Conservation (phyloP, 2,888 invertebrate species). For the Thereva unica region DNA sequence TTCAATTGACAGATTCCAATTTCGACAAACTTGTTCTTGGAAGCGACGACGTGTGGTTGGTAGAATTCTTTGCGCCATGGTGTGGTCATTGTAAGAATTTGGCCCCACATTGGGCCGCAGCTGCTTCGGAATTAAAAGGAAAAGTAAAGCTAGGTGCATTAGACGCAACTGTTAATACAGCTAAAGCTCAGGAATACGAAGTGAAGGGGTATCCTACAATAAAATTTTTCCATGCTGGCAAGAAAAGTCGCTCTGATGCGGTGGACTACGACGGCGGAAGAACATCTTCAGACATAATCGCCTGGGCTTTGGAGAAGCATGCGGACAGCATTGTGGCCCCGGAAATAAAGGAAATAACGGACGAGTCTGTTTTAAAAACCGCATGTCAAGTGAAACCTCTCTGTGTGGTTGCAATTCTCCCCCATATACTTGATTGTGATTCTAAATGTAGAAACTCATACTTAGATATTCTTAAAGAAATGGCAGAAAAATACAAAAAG, state of each 20-base stretch:
- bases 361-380: slow-evolving; percentile 67
- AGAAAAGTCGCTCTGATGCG: slow-evolving; percentile 69
- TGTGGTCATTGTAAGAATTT: slow-evolving; percentile 97
- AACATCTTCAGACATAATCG: slow-evolving; percentile 85
- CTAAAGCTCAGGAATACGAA: slow-evolving; percentile 79
- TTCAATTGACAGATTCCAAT: slow-evolving; percentile 94
- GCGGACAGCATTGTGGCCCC: slow-evolving; percentile 89
- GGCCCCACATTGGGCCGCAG: slow-evolving; percentile 95
- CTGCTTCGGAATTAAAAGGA: slow-evolving; percentile 92
- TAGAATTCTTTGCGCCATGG: slow-evolving; percentile 98
- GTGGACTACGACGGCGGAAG: slow-evolving; percentile 93
- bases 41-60: slow-evolving; percentile 95
- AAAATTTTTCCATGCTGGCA: slow-evolving; percentile 82
- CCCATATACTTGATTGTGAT: slow-evolving; percentile 95
- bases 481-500: slow-evolving; percentile 91
- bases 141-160: slow-evolving; percentile 95
- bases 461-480: slow-evolving; percentile 69
- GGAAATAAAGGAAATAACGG: slow-evolving; percentile 74
- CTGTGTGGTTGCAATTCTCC: slow-evolving; percentile 89
- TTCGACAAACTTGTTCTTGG: slow-evolving; percentile 89
- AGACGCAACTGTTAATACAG: slow-evolving; percentile 90
- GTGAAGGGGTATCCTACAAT: slow-evolving; percentile 97
- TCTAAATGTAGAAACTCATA: slow-evolving; percentile 90
- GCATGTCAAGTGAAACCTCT: slow-evolving; percentile 86
- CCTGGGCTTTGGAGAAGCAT: slow-evolving; percentile 84